phyloP scores from a whole-genome alignment of 1,140 invertebrate species.

The Oncopodura yosiiana region DNA sequence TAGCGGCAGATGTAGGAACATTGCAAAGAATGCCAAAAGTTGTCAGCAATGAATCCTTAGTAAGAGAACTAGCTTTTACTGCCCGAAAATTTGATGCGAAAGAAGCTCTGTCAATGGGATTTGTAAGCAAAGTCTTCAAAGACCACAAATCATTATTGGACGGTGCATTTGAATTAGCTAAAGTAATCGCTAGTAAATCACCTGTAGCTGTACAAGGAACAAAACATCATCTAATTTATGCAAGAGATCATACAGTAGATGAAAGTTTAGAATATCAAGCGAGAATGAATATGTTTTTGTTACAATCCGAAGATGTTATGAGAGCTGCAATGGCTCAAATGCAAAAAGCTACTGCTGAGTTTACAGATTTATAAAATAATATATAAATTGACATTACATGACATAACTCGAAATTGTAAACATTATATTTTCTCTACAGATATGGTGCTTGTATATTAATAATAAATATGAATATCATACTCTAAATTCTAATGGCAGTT shows the following conservation, averaged over 20 bases:
- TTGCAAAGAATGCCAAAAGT: constrained; percentile 89
- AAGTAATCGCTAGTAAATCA: constrained; percentile 75
- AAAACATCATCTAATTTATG: constrained; percentile 73
- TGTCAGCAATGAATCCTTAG: constrained; percentile 75
- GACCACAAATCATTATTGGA: constrained; percentile 60
- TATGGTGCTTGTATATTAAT: too few species aligned
- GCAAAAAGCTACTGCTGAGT: constrained; percentile 48
- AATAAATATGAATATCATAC: too few species aligned
- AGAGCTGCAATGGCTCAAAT: constrained; percentile 64
- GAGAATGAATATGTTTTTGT: constrained; percentile 66
- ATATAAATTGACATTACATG: too few species aligned
- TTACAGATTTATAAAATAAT: constrained; percentile 19
- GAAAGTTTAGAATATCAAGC: constrained; percentile 82
- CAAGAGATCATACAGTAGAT: constrained; percentile 72
- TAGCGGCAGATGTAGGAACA: constrained; percentile 90
- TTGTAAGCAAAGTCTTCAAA: constrained; percentile 63
- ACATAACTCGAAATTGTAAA: too few species aligned
- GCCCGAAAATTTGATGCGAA: constrained; percentile 65
- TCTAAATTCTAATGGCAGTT: too few species aligned
- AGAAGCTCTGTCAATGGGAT: constrained; percentile 66
- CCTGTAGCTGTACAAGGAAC: constrained; percentile 87
- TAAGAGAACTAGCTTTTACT: constrained; percentile 77
- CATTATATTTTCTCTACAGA: too few species aligned
- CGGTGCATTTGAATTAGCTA: constrained; percentile 61
- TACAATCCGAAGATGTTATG: constrained; percentile 85